Evolutionary conservation across 2,888 invertebrate genomes (phyloP).

Genomic region (Sinodicranocentrus sp.): DNA sequence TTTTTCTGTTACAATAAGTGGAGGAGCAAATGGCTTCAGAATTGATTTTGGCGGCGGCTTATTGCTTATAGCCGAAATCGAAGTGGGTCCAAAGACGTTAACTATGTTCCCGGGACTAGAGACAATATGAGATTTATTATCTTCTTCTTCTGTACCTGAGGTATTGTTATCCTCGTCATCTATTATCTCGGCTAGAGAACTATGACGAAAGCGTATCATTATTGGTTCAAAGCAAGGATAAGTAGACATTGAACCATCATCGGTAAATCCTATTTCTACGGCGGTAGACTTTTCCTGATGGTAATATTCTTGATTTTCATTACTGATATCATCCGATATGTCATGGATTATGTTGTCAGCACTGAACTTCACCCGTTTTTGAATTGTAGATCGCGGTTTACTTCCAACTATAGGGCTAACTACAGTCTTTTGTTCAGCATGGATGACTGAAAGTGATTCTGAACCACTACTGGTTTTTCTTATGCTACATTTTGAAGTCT

Average conservation of each 20-base stretch:
- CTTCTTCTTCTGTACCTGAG: conserved; percentile 57
- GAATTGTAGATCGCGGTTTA: not conserved
- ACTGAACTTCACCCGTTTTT: conserved; percentile 65
- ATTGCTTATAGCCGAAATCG: conserved; percentile 59
- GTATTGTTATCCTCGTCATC: conserved; percentile 38
- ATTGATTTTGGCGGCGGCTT: conserved; percentile 64
- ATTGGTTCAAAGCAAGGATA: conserved; percentile 69
- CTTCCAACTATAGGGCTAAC: not conserved
- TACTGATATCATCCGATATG: conserved; percentile 55
- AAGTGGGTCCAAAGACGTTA: conserved; percentile 68
- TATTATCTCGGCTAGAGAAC: conserved; percentile 16
- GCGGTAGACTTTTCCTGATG: conserved; percentile 41
- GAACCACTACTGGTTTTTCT: too few species aligned
- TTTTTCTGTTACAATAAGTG: conserved; percentile 41
- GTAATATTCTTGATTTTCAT: conserved; percentile 45
- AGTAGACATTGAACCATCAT: conserved; percentile 46
- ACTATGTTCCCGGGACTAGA: conserved; percentile 68
- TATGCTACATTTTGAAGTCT: too few species aligned
- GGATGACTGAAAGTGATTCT: not conserved
- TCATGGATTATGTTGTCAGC: conserved; percentile 68
- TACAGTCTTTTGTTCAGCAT: conserved; percentile 8
- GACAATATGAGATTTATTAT: conserved; percentile 56
- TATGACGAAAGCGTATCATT: conserved; percentile 70
- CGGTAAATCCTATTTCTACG: conserved; percentile 43
- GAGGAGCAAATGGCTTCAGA: conserved; percentile 54